Conservation (phyloP, 2,113 vertebrate genomes). For the Lichenostomus cassidix region DNA sequence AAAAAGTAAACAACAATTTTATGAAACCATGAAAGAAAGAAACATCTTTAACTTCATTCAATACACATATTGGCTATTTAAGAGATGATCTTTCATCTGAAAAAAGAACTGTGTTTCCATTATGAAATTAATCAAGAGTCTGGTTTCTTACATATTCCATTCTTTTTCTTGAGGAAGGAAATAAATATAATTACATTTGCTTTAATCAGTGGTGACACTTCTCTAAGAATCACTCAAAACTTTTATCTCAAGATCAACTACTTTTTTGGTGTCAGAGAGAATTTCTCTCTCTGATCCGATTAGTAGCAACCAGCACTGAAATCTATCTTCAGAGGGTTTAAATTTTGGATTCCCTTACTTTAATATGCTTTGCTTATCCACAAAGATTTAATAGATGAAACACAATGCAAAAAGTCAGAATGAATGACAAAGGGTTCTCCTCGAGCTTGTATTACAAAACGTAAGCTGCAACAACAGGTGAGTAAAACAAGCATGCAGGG, state of each 20-base stretch:
- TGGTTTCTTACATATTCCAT: not conserved
- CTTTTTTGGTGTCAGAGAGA: not conserved
- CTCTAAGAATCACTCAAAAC: not conserved
- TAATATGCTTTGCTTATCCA: not conserved
- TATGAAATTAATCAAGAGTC: conserved; percentile 25
- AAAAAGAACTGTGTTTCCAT: conserved; percentile 18
- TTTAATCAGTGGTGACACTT: conserved; percentile 8
- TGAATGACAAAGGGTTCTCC: not conserved
- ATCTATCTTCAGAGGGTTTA: not conserved
- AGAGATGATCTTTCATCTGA: conserved; percentile 18
- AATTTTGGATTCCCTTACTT: not conserved
- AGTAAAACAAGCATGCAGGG: not conserved
- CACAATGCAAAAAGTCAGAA: not conserved
- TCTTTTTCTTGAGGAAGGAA: conserved; percentile 12
- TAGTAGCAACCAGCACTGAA: not conserved
- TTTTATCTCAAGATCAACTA: conserved; percentile 4
- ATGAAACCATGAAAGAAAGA: conserved; percentile 33
- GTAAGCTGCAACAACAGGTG: not conserved
- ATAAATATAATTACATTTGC: not conserved
- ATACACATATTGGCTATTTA: conserved; percentile 6
- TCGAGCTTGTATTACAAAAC: not conserved
- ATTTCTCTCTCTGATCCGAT: not conserved
- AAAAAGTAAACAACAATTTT: conserved; percentile 56
- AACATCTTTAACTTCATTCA: conserved; percentile 53
- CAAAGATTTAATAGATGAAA: not conserved